phyloP scores from a whole-genome alignment of 2,797 vertebrate species.

The Argentina silus region DNA sequence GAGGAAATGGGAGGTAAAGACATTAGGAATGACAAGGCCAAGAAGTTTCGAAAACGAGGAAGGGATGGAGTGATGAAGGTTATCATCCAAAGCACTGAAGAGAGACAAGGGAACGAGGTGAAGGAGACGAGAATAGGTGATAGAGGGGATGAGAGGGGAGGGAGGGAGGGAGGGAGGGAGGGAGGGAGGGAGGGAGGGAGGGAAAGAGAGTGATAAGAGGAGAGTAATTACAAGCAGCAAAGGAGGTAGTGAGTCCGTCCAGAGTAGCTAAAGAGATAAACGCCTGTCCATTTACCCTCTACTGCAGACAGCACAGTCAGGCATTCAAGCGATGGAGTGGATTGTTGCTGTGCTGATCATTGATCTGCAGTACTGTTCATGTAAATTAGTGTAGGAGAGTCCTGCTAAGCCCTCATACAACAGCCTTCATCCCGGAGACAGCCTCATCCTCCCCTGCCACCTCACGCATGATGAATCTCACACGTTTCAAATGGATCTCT shows the following conservation, averaged over 20 bases:
- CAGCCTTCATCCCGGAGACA: too few relatives aligned
- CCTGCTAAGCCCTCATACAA: neutral
- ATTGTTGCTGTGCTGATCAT: neutral
- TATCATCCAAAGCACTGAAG: neutral
- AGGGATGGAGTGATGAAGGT: neutral
- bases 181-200: neutral
- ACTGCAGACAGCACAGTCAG: neutral
- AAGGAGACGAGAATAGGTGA: neutral
- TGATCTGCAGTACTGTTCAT: neutral
- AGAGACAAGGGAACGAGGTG: neutral
- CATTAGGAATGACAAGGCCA: too few relatives aligned
- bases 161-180: neutral
- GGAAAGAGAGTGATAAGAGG: conserved; percentile 1
- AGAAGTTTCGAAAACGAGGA: neutral
- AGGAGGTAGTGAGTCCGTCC: neutral
- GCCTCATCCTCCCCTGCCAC: too few relatives aligned
- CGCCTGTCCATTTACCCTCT: neutral
- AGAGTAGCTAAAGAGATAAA: neutral
- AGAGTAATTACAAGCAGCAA: neutral
- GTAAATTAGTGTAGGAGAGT: neutral
- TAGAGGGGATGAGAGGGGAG: neutral
- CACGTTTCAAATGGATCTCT: too few relatives aligned
- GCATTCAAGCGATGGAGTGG: neutral
- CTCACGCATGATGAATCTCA: too few relatives aligned
- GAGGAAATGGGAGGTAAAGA: neutral